Base-by-base conservation (phyloP, 2,797 vertebrate genomes). In the Rhynchotus rufescens region DNA sequence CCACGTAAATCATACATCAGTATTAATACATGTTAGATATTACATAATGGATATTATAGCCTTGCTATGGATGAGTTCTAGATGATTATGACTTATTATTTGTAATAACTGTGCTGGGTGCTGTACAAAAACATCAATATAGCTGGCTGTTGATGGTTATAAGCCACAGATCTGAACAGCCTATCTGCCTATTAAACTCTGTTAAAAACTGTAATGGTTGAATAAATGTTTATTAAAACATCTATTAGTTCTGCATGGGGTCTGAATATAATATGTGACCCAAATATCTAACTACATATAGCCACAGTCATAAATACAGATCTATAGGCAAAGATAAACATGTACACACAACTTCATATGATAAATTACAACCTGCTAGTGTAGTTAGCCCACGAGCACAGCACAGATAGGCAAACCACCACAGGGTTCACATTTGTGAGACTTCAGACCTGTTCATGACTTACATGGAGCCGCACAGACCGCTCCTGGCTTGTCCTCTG, bases 221-320 rank as follows among this genome's bases (percentile, higher is more conserved):
- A 91, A 90, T 49, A 94, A 90, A 76, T 52, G 52, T 76, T 88
- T 87, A 80, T 83, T 78, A 91, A 81, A 68, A 17, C 66, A 36
- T 49, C 66, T 51, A 68, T 68, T 68, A 49, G 36, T 79, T 84
- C 74, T 86, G 89, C 47, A 59, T 30, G 59, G 11, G 6, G 15
- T 30, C 73, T 76, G 60, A 85, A 78, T 79, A 52, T 25, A 78
- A 60, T 36, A 72, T 80, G n/a, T 76, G 66, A 92, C 79, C 66
- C 76, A 84, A 82, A 91, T 36, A 12, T 30, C 51, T 66, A 90
- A 69, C 26, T 82, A 56, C 16, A 23, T 26, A 28, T 61, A 86
- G 71, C 28, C 44, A 54, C 61, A 80, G 65, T 38, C 76, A 54
- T 11, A 81, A 82, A 73, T 49, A 40, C 25, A 88, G 52, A 75